These are phyloP conservation scores for Tadarida brasiliensis DNA, from an alignment of 2,797 vertebrate species.

Conservation along the genomic window DNA sequence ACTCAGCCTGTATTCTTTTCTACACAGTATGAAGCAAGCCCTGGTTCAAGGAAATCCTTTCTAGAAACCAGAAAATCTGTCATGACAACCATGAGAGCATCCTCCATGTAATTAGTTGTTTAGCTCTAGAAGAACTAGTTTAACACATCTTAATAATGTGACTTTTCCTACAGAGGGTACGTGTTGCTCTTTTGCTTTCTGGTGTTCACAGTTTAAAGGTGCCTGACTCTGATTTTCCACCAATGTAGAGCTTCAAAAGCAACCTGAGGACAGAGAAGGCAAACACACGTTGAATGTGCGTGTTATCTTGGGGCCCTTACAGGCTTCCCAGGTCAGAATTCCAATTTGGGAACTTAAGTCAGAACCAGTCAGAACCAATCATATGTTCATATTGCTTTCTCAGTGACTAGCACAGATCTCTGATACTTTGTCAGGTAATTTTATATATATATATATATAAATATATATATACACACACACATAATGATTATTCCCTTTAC, in stretches of 20 bases:
- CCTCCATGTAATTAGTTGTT: conserved; percentile 52
- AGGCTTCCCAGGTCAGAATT: not conserved
- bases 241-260: not conserved
- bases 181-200: not conserved
- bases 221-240: not conserved
- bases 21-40: not conserved
- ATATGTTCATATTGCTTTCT: not conserved
- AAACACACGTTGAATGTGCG: not conserved
- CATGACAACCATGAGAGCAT: not conserved
- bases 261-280: not conserved
- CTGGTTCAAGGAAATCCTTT: conserved; percentile 65
- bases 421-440: not conserved
- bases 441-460: no score
- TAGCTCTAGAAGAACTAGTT: not conserved
- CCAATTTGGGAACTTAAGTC: not conserved
- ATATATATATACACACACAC: no score
- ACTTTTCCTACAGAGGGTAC: not conserved
- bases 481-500: not conserved
- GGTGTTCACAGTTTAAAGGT: not conserved
- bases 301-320: not conserved
- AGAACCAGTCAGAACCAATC: not conserved
- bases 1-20: not conserved
- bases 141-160: conserved; percentile 48
- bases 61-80: conserved; percentile 56
- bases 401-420: not conserved